Conservation (phyloP, 2,797 vertebrate genomes). For the Tapera naevia region DNA sequence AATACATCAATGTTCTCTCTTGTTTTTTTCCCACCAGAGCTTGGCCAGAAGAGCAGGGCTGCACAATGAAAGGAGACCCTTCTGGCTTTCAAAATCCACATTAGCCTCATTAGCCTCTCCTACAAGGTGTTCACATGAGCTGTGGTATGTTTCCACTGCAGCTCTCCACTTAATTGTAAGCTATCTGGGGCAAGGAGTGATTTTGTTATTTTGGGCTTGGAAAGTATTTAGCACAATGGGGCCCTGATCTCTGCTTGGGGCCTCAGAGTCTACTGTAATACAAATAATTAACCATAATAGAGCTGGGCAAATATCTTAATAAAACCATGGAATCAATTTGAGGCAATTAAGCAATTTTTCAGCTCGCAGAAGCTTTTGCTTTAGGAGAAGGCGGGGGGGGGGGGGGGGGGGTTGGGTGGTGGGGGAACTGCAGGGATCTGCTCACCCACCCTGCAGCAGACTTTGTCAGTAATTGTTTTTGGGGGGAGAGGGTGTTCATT, state of each 20-base stretch:
- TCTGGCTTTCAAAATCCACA: not conserved
- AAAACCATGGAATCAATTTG: conserved; percentile 64
- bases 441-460: not conserved
- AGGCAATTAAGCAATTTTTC: conserved; percentile 63
- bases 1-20: not conserved
- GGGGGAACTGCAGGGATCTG: not conserved
- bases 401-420: not conserved
- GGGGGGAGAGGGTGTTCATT: too few species aligned
- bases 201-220: conserved; percentile 44
- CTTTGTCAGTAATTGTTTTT: not conserved
- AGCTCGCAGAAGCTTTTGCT: conserved; percentile 46
- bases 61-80: not conserved
- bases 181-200: conserved; percentile 42
- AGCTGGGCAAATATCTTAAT: conserved; percentile 67
- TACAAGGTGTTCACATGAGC: not conserved
- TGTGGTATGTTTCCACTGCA: not conserved
- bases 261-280: conserved; percentile 56
- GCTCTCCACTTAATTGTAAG: not conserved
- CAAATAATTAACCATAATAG: conserved; percentile 68
- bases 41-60: not conserved
- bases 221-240: conserved; percentile 40
- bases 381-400: not conserved
- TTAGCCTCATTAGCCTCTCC: not conserved
- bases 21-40: accelerated
- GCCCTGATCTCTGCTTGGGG: conserved; percentile 63